Percentiles rank a stretch among this genome's conserved stretches.
phyloP scores from a whole-genome alignment of 30 jellyfish, hydroid and myxozoan genomes.

The Hydractinia symbiolongicarpus region DNA sequence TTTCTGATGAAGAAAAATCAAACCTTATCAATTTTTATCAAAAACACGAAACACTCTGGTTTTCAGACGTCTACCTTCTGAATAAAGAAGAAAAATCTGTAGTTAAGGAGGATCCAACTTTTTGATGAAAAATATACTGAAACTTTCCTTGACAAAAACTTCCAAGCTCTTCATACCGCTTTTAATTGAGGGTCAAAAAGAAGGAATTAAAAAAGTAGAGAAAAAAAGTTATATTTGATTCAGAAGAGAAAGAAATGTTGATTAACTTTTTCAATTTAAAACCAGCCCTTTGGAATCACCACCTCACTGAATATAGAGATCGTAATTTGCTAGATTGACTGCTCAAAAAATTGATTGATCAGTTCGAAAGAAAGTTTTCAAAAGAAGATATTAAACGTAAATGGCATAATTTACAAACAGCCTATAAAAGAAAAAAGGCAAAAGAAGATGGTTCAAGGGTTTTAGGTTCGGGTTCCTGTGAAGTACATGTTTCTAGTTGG shows the following conservation, averaged over 20 bases:
- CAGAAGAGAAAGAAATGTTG: conserved; percentile 22
- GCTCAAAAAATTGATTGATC: conserved; percentile 18
- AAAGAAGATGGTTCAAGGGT: conserved; percentile 28
- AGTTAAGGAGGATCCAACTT: conserved; percentile 1
- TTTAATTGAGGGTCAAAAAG: conserved; percentile 16
- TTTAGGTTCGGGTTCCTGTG: conserved; percentile 25
- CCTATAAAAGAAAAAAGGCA: not conserved
- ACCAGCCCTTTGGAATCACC: conserved; percentile 28
- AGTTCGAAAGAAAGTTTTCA: conserved; percentile 18
- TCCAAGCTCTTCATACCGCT: conserved; percentile 21
- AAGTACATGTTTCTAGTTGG: conserved; percentile 17
- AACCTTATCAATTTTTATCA: conserved; percentile 20
- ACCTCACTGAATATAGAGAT: conserved; percentile 18
- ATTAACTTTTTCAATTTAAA: conserved; percentile 19
- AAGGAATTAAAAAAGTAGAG: conserved; percentile 16
- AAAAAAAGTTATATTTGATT: conserved; percentile 15
- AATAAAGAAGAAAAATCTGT: conserved; percentile 16
- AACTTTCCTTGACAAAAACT: conserved; percentile 25
- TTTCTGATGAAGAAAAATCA: conserved; percentile 20
- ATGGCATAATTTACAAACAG: conserved; percentile 26
- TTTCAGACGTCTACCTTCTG: not conserved
- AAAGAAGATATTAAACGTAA: conserved; percentile 25
- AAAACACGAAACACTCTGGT: no score
- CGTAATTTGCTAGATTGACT: conserved; percentile 17
- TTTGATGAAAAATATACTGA: conserved; percentile 17